Base-by-base conservation (phyloP, 2,113 vertebrate species). In the Anolis carolinensis region DNA sequence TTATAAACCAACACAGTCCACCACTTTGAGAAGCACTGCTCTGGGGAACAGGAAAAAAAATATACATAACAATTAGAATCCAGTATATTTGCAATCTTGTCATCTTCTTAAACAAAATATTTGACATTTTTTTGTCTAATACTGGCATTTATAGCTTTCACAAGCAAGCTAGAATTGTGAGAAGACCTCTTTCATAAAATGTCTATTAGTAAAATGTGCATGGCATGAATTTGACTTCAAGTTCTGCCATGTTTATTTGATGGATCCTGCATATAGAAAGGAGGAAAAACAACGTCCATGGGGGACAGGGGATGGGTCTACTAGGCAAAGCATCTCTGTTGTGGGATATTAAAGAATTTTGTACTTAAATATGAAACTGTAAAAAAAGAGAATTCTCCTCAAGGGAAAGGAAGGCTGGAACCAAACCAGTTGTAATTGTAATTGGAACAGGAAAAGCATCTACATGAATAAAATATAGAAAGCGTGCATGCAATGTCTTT, bases 391-490 rank as follows among this genome's bases (percentile, higher is more conserved):
- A 62, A 30, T 44, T n/a, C 2, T 63, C 25, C 11, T 16, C 4
- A 44, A 30, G 50, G 36, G n/a, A 83, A 75, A 30, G 13, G 75
- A 39, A 74, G 6, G 62, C 23, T 83, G 82, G 20, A 83, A 74
- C 34, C 7, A 62, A 3, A 9, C 36, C 18, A 21, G 34, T 39
- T 72, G 30, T 25, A 83, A 73, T 59, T 62, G 34, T 50, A 71
- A 82, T 32, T 82, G 82, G 14, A 5, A 4, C 23, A 75, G 2
- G 30, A 27, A 44, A 83, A 9, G 25, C 14, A 44, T 63, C 34
- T 44, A n/a, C 25, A 63, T 63, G 21, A 14, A 11, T 13, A 81
- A 79, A 81, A n/a, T 90, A 77, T 16, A 87, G 82, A 82, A 84
- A 55, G 2, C 52, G 23, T 0, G 1, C 39, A 4, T 48, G 16